Base-by-base conservation (phyloP, 2,797 vertebrate genomes). In the Smutsia temminckii region DNA sequence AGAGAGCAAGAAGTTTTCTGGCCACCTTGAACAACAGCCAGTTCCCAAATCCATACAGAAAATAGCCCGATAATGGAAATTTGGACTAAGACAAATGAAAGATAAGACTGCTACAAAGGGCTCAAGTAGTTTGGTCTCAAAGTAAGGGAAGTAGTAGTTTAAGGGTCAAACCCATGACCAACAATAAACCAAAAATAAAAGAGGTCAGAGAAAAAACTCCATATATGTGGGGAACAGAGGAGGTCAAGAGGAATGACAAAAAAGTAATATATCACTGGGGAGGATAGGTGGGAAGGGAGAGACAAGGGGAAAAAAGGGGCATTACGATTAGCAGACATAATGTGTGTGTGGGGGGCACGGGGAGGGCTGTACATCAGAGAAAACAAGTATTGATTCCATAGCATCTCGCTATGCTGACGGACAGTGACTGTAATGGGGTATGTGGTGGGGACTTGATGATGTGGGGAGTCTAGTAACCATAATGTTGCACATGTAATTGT, bases 1-100 rank as follows among this genome's bases (percentile, higher is more conserved):
- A 92, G 1, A 77, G 8, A 93, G 49, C 57, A 95, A 92, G 74
- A 78, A 72, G 55, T 23, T 85, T 78, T 90, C 78, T 88, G 81
- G 57, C 20, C 61, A 83, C 77, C 51, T 34, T 64, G n/a, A 94
- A 89, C 34, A 94, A 90, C 16, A 92, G 57, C 68, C 63, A 94
- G 46, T 68, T 90, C 42, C 84, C 75, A 85, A 94, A 96, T 53
- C 40, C 78, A 94, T 42, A 59, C 91, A 95, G 68, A 93, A 78
- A 95, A 95, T 3, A 94, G 46, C 18, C 68, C 40, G 86, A 16
- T 94, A 94, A 61, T 13, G 94, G 63, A 94, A 96, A 61, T 59
- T 14, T 17, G n/a, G 83, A 71, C 25, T 84, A 96, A 74, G 46
- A 96, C 85, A 97, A 95, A 94, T 53, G 25, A 89, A 93, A 93